phyloP scores from a whole-genome alignment of 2,888 invertebrate species.

The Ectropis crepuscularia region DNA sequence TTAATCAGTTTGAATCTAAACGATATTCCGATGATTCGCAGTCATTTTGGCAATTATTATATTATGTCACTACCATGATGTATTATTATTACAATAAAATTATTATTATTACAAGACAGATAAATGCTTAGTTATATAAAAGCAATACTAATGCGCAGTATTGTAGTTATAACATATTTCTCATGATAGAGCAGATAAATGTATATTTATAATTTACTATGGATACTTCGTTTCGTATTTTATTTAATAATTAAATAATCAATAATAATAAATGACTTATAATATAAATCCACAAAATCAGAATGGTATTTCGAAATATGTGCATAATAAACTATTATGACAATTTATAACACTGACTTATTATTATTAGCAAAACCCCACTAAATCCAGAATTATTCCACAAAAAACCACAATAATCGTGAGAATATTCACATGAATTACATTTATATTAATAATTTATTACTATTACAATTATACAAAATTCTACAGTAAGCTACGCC shows the following conservation, averaged over 20 bases:
- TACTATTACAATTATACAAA: conserved; percentile 61
- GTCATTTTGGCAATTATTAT: conserved; percentile 43
- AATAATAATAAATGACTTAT: neutral
- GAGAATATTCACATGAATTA: conserved; percentile 52
- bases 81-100: conserved; percentile 8
- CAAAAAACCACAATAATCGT: conserved; percentile 26
- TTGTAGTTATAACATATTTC: neutral
- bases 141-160: conserved; percentile 10
- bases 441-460: conserved; percentile 48
- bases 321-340: conserved; percentile 1
- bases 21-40: conserved; percentile 64
- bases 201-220: neutral
- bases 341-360: conserved; percentile 16
- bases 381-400: conserved; percentile 20
- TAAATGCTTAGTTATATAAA: conserved; percentile 13
- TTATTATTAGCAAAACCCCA: conserved; percentile 10
- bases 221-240: neutral
- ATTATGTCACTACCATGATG: conserved; percentile 30
- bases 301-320: neutral
- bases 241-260: neutral
- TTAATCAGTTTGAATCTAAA: conserved; percentile 57
- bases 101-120: conserved; percentile 1
- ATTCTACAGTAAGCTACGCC: conserved; percentile 77
- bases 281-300: neutral
- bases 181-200: conserved; percentile 1